A percentile compares a stretch with the other conserved stretches of the same genome.
Conservation (phyloP, 2,888 invertebrate species). For the Meteorus colon region DNA sequence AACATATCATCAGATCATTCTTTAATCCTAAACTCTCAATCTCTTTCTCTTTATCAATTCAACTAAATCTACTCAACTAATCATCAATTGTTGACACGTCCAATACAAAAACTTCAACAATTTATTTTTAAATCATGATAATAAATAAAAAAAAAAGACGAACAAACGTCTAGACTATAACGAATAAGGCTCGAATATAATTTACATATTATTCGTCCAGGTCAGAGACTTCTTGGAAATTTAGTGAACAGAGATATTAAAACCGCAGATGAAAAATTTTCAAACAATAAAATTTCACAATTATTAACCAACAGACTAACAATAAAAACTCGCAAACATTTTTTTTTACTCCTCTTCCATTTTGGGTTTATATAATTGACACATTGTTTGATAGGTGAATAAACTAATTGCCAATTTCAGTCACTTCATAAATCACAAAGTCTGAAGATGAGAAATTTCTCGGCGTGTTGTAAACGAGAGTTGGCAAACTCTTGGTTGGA, state of each 20-base stretch:
- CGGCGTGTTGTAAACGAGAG: not conserved
- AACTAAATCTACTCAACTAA: not conserved
- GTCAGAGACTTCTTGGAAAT: constrained; percentile 8
- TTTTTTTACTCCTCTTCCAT: not conserved
- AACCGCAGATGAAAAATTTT: not conserved
- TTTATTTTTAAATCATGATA: not conserved
- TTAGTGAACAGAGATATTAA: not conserved
- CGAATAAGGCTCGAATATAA: not conserved
- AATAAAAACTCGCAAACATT: not conserved
- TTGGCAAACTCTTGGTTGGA: not conserved
- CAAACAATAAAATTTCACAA: not conserved
- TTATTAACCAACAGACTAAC: not conserved
- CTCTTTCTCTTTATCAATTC: not conserved
- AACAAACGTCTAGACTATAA: not conserved
- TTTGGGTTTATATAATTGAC: not conserved
- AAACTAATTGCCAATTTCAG: not conserved
- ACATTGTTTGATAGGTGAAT: not conserved
- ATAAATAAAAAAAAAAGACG: not conserved
- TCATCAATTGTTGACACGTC: not conserved
- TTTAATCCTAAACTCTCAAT: not conserved
- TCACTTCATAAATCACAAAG: constrained; percentile 2
- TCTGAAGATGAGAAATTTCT: not conserved
- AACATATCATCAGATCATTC: not conserved
- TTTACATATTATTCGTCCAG: constrained; percentile 4
- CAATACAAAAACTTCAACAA: not conserved